A percentile compares a stretch with the other conserved stretches of the same genome.
Conservation (phyloP, 2,797 vertebrate species). For the Sebastes umbrosus region DNA sequence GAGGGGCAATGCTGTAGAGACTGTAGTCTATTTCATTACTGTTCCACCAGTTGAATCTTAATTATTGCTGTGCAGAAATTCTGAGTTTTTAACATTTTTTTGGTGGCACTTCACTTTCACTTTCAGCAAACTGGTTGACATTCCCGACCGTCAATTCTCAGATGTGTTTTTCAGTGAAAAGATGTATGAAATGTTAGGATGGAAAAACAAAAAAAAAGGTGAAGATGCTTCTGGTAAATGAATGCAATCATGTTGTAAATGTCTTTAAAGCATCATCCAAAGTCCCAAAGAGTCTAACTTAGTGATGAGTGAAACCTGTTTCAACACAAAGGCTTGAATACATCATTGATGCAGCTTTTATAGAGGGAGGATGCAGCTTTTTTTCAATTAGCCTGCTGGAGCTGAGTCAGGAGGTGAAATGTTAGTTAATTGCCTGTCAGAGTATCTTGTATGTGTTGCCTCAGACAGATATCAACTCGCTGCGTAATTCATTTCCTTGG, state of each 20-base stretch:
- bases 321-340: constrained; percentile 15
- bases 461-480: background rate
- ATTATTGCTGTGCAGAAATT: constrained; percentile 3
- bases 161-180: constrained; percentile 9
- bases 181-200: constrained; percentile 6
- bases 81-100: constrained; percentile 8
- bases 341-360: constrained; percentile 23
- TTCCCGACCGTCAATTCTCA: constrained; percentile 22
- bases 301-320: constrained; percentile 20
- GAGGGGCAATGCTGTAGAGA: constrained; percentile 10
- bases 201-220: constrained; percentile 43
- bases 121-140: constrained; percentile 24
- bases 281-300: background rate
- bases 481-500: constrained; percentile 29
- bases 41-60: constrained; percentile 36
- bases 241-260: constrained; percentile 34
- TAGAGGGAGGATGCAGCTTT: background rate
- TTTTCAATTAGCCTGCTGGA: background rate
- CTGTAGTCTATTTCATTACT: constrained; percentile 10
- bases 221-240: constrained; percentile 35
- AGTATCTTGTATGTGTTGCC: background rate
- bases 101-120: background rate
- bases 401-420: constrained; percentile 8
- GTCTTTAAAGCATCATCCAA: background rate
- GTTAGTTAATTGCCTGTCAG: constrained; percentile 13